Base-by-base conservation (phyloP, 1,140 invertebrate species). In the honey bee (Apis mellifera) region DNA sequence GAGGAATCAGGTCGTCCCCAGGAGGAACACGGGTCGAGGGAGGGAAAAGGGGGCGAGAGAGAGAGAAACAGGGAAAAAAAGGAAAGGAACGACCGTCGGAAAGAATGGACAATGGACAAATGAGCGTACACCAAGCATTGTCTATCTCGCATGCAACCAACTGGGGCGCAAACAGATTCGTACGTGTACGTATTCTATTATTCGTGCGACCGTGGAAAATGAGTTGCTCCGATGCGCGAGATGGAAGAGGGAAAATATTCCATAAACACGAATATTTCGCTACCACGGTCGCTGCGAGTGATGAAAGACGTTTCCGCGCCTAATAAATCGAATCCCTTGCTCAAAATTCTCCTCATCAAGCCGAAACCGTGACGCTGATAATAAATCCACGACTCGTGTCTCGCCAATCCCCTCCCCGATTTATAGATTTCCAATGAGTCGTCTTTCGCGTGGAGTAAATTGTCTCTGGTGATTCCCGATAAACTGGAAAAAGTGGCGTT, bases 1-100 rank as follows among this genome's bases (percentile, higher is more conserved):
- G 82, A 86, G 78, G 71, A 84, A 86, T 79, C 74, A 59, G 82
- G 86, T 86, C 80, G 72, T 57, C 54, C 75, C 73, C 55, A 42
- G 42, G 54, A 69, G 81, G 76, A 68, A 74, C 68, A 79, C 42
- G 23, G 54, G 54, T 54, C 26, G 19, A 62, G 59, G 7, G 23
- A 48, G 32, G 32, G 32, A 7, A 42, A 42, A 32, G 32, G 32
- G 32, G 32, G 32, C 2, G 2, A 2, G 7, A 5, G 2, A 21
- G 42, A 59, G 64, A 11, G 7, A 9, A 21, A 19, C 5, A 9
- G 2, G 23, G 19, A 17, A n/a, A 75, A 42, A 64, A 77, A n/a
- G n/a, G n/a, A n/a, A 55, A 50, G 55, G 21, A 70, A 77, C 9
- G 26, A 69, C 17, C 55, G 71, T 59, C 19, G 71, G 55, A 42